phyloP scores from a whole-genome alignment of 2,888 invertebrate genomes.

The Steromphala cineraria region DNA sequence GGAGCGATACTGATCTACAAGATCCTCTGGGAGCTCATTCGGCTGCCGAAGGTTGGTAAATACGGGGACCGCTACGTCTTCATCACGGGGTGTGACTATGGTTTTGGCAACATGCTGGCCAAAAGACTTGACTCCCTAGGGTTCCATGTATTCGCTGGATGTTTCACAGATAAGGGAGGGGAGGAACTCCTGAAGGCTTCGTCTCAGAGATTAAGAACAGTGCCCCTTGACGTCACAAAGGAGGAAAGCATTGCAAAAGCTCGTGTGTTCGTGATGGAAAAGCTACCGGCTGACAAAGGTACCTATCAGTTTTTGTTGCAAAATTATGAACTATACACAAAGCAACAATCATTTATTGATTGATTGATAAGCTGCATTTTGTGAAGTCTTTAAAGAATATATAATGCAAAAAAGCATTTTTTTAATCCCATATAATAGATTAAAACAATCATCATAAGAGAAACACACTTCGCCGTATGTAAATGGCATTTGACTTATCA shows the following conservation, averaged over 20 bases:
- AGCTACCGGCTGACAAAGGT: constrained; percentile 38
- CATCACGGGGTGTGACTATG: constrained; percentile 65
- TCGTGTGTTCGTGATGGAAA: constrained; percentile 22
- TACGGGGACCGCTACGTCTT: constrained; percentile 51
- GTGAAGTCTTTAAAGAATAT: no score
- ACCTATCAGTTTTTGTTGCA: not conserved
- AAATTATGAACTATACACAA: no score
- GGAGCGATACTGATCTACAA: no score
- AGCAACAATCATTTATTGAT: no score
- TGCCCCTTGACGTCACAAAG: constrained; percentile 33
- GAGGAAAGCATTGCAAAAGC: constrained; percentile 31
- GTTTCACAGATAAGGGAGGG: constrained; percentile 44
- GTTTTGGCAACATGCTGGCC: constrained; percentile 60
- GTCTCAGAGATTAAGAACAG: constrained; percentile 31
- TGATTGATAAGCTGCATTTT: no score
- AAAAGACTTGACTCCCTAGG: constrained; percentile 51
- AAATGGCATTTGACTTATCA: no score
- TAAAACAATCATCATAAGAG: no score
- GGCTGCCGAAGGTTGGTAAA: constrained; percentile 32
- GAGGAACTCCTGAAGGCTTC: constrained; percentile 32
- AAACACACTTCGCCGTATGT: no score
- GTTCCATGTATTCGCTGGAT: constrained; percentile 56
- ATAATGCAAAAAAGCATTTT: no score
- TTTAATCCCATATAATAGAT: no score
- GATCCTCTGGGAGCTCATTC: constrained; percentile 22